Evolutionary conservation across 2,888 invertebrate species (phyloP).

Genomic region (Tetragnatha montana): DNA sequence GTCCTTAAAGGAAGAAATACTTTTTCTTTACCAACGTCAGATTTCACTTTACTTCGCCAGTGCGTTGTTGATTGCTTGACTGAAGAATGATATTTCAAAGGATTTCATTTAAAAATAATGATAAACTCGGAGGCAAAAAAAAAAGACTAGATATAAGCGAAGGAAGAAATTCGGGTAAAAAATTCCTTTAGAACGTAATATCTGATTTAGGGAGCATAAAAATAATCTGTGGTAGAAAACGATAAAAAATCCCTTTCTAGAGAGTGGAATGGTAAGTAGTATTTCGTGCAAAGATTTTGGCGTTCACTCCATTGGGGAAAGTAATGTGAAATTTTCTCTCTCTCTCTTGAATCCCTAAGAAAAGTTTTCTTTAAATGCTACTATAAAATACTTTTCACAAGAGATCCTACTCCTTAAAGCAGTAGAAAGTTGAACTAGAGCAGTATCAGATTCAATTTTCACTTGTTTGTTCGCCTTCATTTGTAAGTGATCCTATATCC

Average conservation of each 20-base stretch:
- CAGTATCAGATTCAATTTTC: neutral
- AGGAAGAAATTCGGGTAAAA: slow-evolving; percentile 2
- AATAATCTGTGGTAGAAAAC: slow-evolving; percentile 7
- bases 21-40: slow-evolving; percentile 11
- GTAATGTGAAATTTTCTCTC: neutral
- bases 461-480: neutral
- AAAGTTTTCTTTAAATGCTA: neutral
- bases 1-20: slow-evolving; percentile 20
- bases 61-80: slow-evolving; percentile 36
- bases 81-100: slow-evolving; percentile 19
- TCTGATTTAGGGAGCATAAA: slow-evolving; percentile 15
- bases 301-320: neutral
- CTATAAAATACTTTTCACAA: neutral
- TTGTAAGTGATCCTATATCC: too few relatives aligned
- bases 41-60: slow-evolving; percentile 19
- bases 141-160: neutral
- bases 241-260: neutral
- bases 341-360: neutral
- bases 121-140: neutral
- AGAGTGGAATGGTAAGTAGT: neutral
- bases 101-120: slow-evolving; percentile 34
- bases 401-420: neutral
- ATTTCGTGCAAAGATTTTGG: neutral
- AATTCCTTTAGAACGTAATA: slow-evolving; percentile 8
- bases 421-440: neutral